Conservation (phyloP, 1,140 invertebrate genomes). For the Euura saliciscinereae region DNA sequence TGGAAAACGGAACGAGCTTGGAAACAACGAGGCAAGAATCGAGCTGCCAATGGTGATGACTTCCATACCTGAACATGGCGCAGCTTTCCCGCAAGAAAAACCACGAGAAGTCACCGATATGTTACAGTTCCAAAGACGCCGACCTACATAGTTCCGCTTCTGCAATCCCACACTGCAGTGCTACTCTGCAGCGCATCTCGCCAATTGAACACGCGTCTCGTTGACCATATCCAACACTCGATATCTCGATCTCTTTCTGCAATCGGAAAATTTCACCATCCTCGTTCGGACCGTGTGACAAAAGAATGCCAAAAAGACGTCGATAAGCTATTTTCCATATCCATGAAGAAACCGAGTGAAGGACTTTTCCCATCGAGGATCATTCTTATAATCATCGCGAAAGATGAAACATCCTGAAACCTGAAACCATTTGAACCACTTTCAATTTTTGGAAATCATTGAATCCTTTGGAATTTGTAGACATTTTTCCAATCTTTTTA, state of each 20-base stretch:
- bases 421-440: too few relatives aligned
- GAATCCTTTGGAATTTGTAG: too few relatives aligned
- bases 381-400: too few relatives aligned
- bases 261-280: too few relatives aligned
- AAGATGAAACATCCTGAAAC: too few relatives aligned
- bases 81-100: conserved; percentile 12
- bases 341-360: too few relatives aligned
- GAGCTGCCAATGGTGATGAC: conserved; percentile 9
- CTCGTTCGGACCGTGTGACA: too few relatives aligned
- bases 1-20: conserved; percentile 1
- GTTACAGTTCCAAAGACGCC: conserved; percentile 13
- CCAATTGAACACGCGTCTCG: conserved; percentile 4
- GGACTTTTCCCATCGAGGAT: too few relatives aligned
- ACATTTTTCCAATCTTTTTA: too few relatives aligned
- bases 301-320: too few relatives aligned
- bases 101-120: not conserved
- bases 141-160: conserved; percentile 4
- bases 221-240: not conserved
- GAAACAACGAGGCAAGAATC: not conserved
- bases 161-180: not conserved
- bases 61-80: conserved; percentile 4
- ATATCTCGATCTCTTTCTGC: not conserved
- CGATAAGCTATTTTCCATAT: too few relatives aligned
- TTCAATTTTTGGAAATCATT: too few relatives aligned
- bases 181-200: not conserved